These are phyloP conservation scores for Nasonovia ribisnigri DNA, from an alignment of 2,888 invertebrate genomes.

Conservation along the genomic window DNA sequence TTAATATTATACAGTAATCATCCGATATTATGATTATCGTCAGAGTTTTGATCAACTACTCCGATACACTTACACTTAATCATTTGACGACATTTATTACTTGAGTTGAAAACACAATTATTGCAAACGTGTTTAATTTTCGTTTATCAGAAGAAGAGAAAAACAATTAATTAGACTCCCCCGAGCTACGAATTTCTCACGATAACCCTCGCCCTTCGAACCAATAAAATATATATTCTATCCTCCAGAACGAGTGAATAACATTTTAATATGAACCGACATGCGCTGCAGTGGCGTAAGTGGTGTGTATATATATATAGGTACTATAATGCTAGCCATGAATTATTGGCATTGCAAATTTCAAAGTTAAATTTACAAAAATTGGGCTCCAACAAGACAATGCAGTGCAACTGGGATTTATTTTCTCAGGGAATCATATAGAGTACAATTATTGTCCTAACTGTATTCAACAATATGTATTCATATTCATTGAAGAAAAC, in stretches of 20 bases:
- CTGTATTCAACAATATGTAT: too few relatives aligned
- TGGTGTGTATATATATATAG: background rate
- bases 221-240: conserved; percentile 28
- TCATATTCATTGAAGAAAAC: background rate
- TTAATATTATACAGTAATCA: background rate
- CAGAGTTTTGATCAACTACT: conserved; percentile 30
- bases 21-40: background rate
- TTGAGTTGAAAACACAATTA: background rate
- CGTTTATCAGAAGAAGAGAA: conserved; percentile 31
- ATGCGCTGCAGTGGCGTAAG: background rate
- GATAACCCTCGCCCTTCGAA: conserved; percentile 19
- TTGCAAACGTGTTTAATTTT: conserved; percentile 40
- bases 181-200: conserved; percentile 18
- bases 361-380: background rate
- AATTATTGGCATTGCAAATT: background rate
- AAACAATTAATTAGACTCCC: conserved; percentile 35
- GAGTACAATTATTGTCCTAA: background rate
- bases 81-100: conserved; percentile 44
- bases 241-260: background rate
- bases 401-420: background rate
- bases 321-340: background rate
- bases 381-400: background rate
- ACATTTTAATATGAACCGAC: background rate
- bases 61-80: conserved; percentile 10
- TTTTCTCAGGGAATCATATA: background rate